Evolutionary conservation across 2,888 invertebrate genomes (phyloP), one percentile per base, ranked within the genome.

Genomic region (Ennomos erosarius): DNA sequence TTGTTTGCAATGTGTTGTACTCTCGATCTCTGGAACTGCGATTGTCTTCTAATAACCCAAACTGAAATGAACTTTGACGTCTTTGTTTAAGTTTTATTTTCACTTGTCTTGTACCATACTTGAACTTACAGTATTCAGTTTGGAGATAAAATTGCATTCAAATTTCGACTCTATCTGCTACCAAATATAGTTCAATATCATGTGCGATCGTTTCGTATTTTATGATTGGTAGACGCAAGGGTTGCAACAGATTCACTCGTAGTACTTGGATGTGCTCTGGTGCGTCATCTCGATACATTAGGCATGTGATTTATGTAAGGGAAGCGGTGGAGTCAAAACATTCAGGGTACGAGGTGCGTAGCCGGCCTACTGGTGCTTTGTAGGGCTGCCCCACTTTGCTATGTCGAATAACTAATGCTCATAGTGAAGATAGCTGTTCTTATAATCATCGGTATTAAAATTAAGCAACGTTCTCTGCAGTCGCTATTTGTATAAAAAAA

Each of bases 261-360:
- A 49, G 59, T 45, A 48, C 57, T 52, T 16, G 54, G 68, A 64
- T 67, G 76, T 65, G 69, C 69, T 77, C 76, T 74, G 83, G 79
- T 84, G 82, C 81, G 81, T 87, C 85, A 88, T 87, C 82, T 85
- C 90, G 90, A 88, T 90, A 90, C 92, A 91, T 92, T 91, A 90
- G 84, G 76, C 87, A 78, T 78, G 90, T 91, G 92, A 92, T 92
- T 87, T 90, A 91, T 89, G 78, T 77, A 76, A 79, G 86, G 86
- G 88, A 88, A 87, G 78, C 84, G 76, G 73, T 75, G 75, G 79
- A 89, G 88, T 91, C 91, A 91, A 84, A 92, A 92, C 90, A 91
- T 78, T 77, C 79, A 74, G 87, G 80, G 80, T 70, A 74, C 68
- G 76, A 65, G 65, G 78, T 74, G 74, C 77, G 71, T 64, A 64